A percentile compares a stretch with the other conserved stretches of the same genome.
phyloP scores from a whole-genome alignment of 2,888 invertebrate species.

The Eurytoma californica region DNA sequence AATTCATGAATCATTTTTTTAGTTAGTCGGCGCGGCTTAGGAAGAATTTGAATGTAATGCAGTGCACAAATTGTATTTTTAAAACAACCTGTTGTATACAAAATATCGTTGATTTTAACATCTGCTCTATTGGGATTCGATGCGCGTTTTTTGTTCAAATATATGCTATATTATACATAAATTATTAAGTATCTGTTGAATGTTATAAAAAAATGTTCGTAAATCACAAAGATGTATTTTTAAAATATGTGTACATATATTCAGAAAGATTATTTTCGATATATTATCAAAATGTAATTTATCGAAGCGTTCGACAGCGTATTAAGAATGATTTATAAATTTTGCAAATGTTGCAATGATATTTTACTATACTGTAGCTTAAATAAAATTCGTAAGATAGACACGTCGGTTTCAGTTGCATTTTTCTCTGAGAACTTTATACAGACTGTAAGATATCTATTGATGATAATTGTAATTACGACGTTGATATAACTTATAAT shows the following conservation, averaged over 20 bases:
- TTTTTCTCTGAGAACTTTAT: slow-evolving; percentile 38
- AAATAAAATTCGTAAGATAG: slow-evolving; percentile 21
- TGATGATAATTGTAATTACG: slow-evolving; percentile 52
- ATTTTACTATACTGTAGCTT: slow-evolving; percentile 28
- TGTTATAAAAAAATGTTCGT: too few relatives aligned
- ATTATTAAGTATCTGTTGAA: too few relatives aligned
- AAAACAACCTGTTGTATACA: too few relatives aligned
- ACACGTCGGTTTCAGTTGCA: slow-evolving; percentile 35
- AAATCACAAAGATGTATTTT: too few relatives aligned
- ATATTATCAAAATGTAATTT: background rate
- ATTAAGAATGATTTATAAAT: slow-evolving; percentile 49
- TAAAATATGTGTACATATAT: background rate
- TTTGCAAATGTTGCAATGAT: slow-evolving; percentile 33
- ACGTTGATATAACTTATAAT: slow-evolving; percentile 47
- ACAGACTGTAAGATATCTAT: slow-evolving; percentile 53
- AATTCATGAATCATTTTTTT: background rate
- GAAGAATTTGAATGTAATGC: too few relatives aligned
- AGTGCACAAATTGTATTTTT: too few relatives aligned
- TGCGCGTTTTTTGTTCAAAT: too few relatives aligned
- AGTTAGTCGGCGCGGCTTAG: too few relatives aligned
- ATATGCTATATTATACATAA: too few relatives aligned
- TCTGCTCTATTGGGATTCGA: too few relatives aligned
- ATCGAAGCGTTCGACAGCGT: too few relatives aligned
- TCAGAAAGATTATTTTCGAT: background rate
- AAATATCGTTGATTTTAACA: too few relatives aligned